Conservation (phyloP, 1,140 invertebrate species). For the Chlorops oryzae region DNA sequence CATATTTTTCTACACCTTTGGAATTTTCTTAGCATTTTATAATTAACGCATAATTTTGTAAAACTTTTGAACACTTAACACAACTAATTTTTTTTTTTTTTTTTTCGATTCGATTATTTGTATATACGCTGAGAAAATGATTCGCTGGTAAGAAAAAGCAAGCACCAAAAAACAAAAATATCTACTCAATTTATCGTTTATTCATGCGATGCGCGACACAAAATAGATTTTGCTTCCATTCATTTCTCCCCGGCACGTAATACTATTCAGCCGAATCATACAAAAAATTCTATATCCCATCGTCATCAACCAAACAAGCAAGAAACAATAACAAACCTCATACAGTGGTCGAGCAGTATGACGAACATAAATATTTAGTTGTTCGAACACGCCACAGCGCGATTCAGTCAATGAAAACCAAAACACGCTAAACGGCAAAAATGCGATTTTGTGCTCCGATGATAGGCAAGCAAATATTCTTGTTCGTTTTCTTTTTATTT, state of each 20-base stretch:
- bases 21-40: not conserved
- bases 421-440: too few relatives aligned
- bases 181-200: too few relatives aligned
- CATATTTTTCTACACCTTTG: not conserved
- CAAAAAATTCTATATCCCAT: constrained; percentile 47
- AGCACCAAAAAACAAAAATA: too few relatives aligned
- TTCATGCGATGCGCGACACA: constrained; percentile 19
- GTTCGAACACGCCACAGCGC: too few relatives aligned
- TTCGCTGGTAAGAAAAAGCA: too few relatives aligned
- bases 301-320: constrained; percentile 20
- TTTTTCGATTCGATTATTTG: not conserved
- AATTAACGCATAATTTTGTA: not conserved
- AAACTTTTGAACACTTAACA: not conserved
- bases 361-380: constrained; percentile 6
- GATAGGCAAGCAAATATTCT: too few relatives aligned
- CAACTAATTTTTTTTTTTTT: not conserved
- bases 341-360: constrained; percentile 14
- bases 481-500: too few relatives aligned
- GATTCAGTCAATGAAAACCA: too few relatives aligned
- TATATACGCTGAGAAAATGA: not conserved
- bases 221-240: constrained; percentile 33
- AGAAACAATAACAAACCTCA: not conserved
- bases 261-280: constrained; percentile 43
- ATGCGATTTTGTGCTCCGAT: too few relatives aligned
- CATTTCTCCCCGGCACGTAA: constrained; percentile 46